Conservation (phyloP, 2,888 invertebrate genomes). For the Craniophora ligustri region DNA sequence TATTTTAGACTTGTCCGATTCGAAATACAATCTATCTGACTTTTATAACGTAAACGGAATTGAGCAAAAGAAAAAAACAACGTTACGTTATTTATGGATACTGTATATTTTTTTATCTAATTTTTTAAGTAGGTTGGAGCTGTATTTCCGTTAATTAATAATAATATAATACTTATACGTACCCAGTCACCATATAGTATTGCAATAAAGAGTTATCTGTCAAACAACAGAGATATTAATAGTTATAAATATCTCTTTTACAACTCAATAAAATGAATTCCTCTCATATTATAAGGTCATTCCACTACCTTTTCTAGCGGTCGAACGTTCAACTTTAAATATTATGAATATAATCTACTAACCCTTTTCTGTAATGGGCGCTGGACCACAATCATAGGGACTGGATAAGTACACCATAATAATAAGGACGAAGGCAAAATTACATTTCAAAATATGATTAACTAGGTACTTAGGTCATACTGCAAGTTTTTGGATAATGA, state of each 20-base stretch:
- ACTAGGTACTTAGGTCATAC: too few species aligned
- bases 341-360: conserved; percentile 3
- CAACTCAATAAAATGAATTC: conserved; percentile 28
- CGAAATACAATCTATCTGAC: conserved; percentile 10
- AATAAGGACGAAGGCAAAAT: too few species aligned
- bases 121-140: too few species aligned
- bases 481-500: too few species aligned
- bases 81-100: not conserved
- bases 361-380: conserved; percentile 3
- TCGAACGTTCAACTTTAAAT: conserved; percentile 11
- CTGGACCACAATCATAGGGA: too few species aligned
- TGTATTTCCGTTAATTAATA: too few species aligned
- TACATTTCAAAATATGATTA: too few species aligned
- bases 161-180: too few species aligned
- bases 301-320: conserved; percentile 26
- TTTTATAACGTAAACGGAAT: conserved; percentile 7
- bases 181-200: conserved; percentile 19
- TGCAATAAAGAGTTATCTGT: conserved; percentile 38
- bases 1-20: conserved; percentile 9
- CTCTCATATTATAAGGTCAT: conserved; percentile 28
- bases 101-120: too few species aligned
- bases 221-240: conserved; percentile 36
- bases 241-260: conserved; percentile 35
- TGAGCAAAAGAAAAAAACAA: not conserved
- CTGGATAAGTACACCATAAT: conserved; percentile 12